Evolutionary conservation across 2,113 vertebrate species (phyloP).

Genomic region (Ochotona princeps): DNA sequence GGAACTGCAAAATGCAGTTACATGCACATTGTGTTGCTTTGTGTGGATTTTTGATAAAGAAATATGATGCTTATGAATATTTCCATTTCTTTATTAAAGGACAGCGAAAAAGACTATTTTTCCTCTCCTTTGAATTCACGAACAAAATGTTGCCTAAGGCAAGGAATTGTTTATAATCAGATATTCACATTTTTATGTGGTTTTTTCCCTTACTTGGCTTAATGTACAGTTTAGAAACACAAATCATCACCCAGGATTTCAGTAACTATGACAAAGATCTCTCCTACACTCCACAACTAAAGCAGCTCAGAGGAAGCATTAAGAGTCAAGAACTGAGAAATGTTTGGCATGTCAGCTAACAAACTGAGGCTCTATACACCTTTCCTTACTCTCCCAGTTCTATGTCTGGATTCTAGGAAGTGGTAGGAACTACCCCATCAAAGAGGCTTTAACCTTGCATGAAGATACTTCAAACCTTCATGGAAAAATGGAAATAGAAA

Average conservation of each 20-base stretch:
- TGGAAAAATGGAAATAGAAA: too few species aligned
- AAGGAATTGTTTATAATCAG: slow-evolving; percentile 19
- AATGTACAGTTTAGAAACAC: background rate
- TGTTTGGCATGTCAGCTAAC: background rate
- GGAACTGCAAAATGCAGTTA: background rate
- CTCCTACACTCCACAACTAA: background rate
- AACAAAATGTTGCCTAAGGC: slow-evolving; percentile 33
- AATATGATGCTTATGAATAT: background rate
- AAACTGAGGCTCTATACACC: background rate
- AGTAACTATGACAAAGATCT: slow-evolving; percentile 12
- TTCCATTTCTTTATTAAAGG: background rate
- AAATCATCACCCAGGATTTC: background rate
- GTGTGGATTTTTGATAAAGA: slow-evolving; percentile 39
- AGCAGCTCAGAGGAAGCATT: background rate
- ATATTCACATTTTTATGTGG: background rate
- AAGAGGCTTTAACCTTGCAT: background rate
- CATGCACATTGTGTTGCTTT: background rate
- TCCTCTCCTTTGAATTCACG: slow-evolving; percentile 33
- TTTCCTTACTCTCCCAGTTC: background rate
- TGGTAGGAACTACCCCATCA: background rate
- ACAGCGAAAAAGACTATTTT: background rate
- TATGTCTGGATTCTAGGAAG: background rate
- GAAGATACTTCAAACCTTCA: too few species aligned
- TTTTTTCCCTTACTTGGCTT: background rate
- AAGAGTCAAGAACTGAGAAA: background rate